Base-by-base conservation (phyloP, 2,797 vertebrate species). In the Pseudotriccus pelzelni region DNA sequence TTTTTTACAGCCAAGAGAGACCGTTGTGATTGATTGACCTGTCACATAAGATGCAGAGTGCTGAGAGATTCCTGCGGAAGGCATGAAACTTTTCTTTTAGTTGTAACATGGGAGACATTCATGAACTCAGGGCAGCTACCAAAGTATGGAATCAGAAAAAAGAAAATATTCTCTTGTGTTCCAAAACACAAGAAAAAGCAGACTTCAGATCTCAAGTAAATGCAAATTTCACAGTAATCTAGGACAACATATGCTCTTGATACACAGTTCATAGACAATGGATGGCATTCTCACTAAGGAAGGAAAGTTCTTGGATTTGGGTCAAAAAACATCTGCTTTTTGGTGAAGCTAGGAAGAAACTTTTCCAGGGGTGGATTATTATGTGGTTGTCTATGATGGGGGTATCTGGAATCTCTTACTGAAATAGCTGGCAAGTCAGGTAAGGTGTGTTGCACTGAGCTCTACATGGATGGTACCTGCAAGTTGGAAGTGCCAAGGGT, bases 161-260 rank as follows among this genome's bases (percentile, higher is more conserved):
- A 9, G 12, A 63, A 56, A 91, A 28, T 14, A 9, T 74, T 90
- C 9, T 59, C 3, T 15, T 62, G 30, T 77, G 28, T 70, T 66
- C 36, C 59, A 49, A 80, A 92, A 39, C 20, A 32, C 4, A 49
- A 52, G 60, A 74, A 62, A 84, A 92, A 76, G 17, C 36, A 39
- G n/a, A 56, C 7, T 63, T 85, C n/a, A 27, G 13, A 5, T 60
- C 47, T 34, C 27, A 53, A 24, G 27, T 46, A 53, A 69, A 24
- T 41, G 50, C 56, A 67, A 60, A 44, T 62, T 55, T 91, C 30
- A 20, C n/a, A 41, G 55, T 25, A 68, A 68, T 50, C 8, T 18
- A 41, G 56, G 58, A 30, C 1, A 14, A 32, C 2, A 14, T 59
- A 17, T 0, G 0, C 13, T 69, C 36, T 80, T 50, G 36, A 27